Evolutionary conservation across 37 sponge, comb jelly and placozoan genomes (phyloP).

Genomic region (Beroe ovata): DNA sequence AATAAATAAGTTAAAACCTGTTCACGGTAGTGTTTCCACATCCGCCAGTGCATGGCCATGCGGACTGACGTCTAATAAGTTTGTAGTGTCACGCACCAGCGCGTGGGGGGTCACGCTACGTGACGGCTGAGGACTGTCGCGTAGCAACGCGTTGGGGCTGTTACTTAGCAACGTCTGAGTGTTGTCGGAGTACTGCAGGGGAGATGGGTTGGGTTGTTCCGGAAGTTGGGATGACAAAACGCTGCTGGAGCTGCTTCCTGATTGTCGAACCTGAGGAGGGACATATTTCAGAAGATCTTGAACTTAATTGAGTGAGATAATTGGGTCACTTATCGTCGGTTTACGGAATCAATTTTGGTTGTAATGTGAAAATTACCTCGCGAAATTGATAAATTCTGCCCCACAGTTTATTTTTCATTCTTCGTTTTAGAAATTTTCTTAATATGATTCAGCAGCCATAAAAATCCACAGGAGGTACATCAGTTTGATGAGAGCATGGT

Average conservation of each 20-base stretch:
- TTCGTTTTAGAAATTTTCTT: too few species aligned
- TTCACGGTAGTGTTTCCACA: too few species aligned
- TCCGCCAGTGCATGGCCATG: too few species aligned
- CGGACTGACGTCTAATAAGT: background rate
- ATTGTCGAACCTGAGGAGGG: background rate
- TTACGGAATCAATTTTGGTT: too few species aligned
- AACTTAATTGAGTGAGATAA: constrained; percentile 28
- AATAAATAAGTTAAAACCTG: too few species aligned
- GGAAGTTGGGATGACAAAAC: background rate
- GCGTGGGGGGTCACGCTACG: background rate
- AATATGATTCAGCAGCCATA: too few species aligned
- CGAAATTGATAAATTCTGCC: too few species aligned
- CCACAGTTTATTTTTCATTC: too few species aligned
- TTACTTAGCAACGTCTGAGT: background rate
- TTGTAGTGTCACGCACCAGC: background rate
- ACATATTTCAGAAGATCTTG: constrained; percentile 21
- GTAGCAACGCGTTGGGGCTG: background rate
- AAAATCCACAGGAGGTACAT: too few species aligned
- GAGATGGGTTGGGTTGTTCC: background rate
- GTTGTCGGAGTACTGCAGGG: background rate
- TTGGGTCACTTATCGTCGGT: too few species aligned
- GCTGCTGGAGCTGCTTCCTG: background rate
- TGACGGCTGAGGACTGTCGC: background rate
- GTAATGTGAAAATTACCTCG: too few species aligned
- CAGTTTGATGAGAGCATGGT: too few species aligned